Evolutionary conservation across 2,888 invertebrate species (phyloP).

Genomic region (Geophilus truncorum): DNA sequence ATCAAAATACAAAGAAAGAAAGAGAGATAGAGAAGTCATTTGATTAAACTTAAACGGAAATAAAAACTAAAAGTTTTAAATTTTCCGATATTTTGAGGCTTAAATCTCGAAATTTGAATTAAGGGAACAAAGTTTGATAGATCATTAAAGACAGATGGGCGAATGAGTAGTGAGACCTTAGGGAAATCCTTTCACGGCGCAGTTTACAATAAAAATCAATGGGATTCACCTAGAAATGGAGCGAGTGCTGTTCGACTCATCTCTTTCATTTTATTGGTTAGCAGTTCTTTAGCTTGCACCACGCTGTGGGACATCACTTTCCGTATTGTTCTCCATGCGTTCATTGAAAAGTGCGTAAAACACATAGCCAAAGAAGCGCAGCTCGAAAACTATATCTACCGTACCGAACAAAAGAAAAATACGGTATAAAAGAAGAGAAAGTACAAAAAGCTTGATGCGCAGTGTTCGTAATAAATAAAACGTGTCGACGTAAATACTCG

Average conservation of each 20-base stretch:
- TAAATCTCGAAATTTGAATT: neutral
- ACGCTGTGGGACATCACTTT: neutral
- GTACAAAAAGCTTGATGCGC: neutral
- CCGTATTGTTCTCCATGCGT: neutral
- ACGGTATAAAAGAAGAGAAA: neutral
- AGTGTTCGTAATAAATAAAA: neutral
- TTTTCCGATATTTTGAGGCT: too few species aligned
- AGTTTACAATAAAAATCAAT: slow-evolving; percentile 18
- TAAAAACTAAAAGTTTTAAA: too few species aligned
- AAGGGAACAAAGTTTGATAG: neutral
- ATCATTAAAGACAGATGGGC: neutral
- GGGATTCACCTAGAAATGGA: neutral
- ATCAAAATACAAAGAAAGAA: too few species aligned
- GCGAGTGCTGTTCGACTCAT: neutral
- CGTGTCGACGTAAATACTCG: neutral
- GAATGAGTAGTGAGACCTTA: neutral
- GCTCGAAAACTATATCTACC: too few species aligned
- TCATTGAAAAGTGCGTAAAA: neutral
- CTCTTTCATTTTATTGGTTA: neutral
- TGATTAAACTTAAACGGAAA: too few species aligned
- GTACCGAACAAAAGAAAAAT: neutral
- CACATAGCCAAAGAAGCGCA: neutral
- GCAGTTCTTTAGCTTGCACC: neutral
- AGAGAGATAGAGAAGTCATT: too few species aligned
- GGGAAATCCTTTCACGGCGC: neutral